Evolutionary conservation across 2,113 vertebrate genomes (phyloP), one percentile per base, ranked within the genome.

Genomic region (Microcebus ravelobensis): DNA sequence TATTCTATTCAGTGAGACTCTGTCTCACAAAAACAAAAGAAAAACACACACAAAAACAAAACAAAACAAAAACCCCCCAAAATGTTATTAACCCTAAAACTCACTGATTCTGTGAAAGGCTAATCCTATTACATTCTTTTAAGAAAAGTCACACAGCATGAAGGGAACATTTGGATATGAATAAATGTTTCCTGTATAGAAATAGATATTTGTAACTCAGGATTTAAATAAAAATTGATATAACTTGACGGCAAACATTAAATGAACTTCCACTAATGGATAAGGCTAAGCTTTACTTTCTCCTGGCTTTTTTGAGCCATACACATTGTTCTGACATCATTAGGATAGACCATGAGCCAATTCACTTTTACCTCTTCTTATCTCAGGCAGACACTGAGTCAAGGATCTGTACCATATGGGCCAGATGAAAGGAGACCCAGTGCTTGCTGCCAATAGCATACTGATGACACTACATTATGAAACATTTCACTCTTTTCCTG

Each of bases 371-470:
- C n/a, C 45, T 85, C 11, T 87, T 84, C 91, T 89, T 77, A 94
- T 90, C 83, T 96, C 42, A 80, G 70, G 15, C 70, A 91, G 86
- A 90, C 55, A 91, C 25, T 94, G 34, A 97, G 82, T 96, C 76
- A 89, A 84, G 50, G 74, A 96, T 95, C 80, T 84, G 87, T 90
- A 82, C 90, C 96, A 96, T 96, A 68, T 97, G 94, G 93, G 59
- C 92, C 91, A 88, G 91, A 96, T 93, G 85, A 96, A 96, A 92
- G 92, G 93, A 96, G 90, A 89, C 95, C 87, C 9, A 76, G 67
- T 21, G 34, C 48, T 74, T 39, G 39, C 45, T 95, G 96, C 97
- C 96, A 96, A 65, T 8, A 79, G 81, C 94, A 93, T 91, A 77
- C 84, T 96, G 94, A 95, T 97, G 90, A 96, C n/a, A 95, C 74